Evolutionary conservation across 2,113 vertebrate species (phyloP).

Genomic region (Phyllostomus hastatus): DNA sequence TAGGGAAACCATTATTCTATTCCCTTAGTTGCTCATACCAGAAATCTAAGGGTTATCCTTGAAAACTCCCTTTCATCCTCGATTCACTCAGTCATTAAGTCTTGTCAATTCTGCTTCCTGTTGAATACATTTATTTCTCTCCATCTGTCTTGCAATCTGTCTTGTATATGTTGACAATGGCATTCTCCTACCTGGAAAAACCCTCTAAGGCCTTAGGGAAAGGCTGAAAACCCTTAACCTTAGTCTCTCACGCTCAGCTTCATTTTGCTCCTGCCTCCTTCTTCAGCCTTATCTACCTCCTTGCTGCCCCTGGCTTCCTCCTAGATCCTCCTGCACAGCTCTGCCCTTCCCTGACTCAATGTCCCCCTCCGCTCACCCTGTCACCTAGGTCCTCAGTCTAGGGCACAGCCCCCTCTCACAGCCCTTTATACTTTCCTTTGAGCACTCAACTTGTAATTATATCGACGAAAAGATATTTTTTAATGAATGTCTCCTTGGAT

Average conservation of each 20-base stretch:
- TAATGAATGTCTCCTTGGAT: not conserved
- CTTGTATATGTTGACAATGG: not conserved
- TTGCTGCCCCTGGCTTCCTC: not conserved
- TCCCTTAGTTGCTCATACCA: not conserved
- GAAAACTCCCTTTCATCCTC: not conserved
- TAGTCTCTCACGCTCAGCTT: not conserved
- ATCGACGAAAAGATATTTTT: not conserved
- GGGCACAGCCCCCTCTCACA: not conserved
- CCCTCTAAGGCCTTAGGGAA: not conserved
- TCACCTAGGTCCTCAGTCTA: not conserved
- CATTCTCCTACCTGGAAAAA: not conserved
- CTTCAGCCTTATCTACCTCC: not conserved
- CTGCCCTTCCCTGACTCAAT: not conserved
- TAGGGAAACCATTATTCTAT: not conserved
- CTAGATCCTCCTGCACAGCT: not conserved
- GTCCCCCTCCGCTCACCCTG: not conserved
- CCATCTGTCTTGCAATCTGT: not conserved
- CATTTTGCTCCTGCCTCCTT: not conserved
- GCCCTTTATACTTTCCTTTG: not conserved
- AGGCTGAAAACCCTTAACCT: not conserved
- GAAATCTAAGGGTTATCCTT: not conserved
- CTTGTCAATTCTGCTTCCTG: not conserved
- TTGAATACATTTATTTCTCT: not conserved
- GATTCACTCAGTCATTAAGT: not conserved
- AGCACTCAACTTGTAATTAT: not conserved